Evolutionary conservation across 2,888 invertebrate species (phyloP).

Genomic region (Cheilosia vulpina): DNA sequence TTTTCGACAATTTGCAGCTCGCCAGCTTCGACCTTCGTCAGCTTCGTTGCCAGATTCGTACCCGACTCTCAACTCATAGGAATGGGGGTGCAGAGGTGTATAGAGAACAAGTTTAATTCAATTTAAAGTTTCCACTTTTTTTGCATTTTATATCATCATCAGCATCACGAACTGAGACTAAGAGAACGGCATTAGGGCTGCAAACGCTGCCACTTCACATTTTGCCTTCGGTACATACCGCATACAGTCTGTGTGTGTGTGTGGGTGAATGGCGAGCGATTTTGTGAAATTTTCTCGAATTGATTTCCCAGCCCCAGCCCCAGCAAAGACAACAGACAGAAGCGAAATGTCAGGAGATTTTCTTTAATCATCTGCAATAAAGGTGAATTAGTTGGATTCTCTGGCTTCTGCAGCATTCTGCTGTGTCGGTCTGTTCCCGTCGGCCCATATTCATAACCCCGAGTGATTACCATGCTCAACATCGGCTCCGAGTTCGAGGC

Average conservation of each 20-base stretch:
- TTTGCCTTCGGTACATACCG: conserved; percentile 6
- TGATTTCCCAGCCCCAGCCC: conserved; percentile 35
- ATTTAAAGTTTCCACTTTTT: conserved; percentile 52
- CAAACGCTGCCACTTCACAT: conserved; percentile 12
- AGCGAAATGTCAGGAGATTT: conserved; percentile 38
- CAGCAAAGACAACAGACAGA: conserved; percentile 12
- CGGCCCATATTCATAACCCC: conserved; percentile 14
- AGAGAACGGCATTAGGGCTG: neutral
- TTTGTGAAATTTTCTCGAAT: conserved; percentile 19
- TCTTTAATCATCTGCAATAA: conserved; percentile 57
- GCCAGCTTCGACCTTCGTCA: neutral
- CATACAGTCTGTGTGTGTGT: too few relatives aligned
- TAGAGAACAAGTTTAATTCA: conserved; percentile 36
- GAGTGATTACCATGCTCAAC: conserved; percentile 33
- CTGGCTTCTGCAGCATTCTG: neutral
- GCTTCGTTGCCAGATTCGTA: neutral
- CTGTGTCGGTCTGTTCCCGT: neutral
- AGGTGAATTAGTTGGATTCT: conserved; percentile 48
- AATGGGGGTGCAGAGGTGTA: too few relatives aligned
- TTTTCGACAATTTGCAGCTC: conserved; percentile 7
- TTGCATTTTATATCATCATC: conserved; percentile 33
- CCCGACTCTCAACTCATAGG: too few relatives aligned
- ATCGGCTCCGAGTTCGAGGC: neutral
- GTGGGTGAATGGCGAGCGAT: neutral
- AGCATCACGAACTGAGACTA: conserved; percentile 15